phyloP scores from a whole-genome alignment of 2,113 vertebrate species.

The Hirundichthys speculiger region DNA sequence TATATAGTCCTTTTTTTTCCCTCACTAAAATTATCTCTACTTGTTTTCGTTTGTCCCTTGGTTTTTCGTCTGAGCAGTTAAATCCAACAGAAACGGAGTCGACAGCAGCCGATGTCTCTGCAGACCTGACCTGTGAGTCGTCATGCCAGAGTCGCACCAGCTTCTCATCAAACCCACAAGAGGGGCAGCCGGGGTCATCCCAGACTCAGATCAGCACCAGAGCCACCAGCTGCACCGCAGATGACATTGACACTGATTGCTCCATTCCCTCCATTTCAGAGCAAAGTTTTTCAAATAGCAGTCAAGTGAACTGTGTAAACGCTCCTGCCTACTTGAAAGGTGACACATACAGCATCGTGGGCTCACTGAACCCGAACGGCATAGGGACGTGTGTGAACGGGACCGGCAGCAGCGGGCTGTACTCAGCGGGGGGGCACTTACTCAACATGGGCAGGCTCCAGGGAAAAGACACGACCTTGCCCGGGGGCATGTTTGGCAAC shows the following conservation, averaged over 20 bases:
- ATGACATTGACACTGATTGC: conserved; percentile 69
- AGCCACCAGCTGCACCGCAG: conserved; percentile 62
- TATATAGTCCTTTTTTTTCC: too few relatives aligned
- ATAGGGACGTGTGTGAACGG: conserved; percentile 52
- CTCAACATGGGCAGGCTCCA: conserved; percentile 65
- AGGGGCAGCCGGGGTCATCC: conserved; percentile 51
- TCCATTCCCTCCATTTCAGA: conserved; percentile 65
- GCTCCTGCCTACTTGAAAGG: conserved; percentile 23
- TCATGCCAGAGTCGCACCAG: conserved; percentile 59
- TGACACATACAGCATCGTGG: conserved; percentile 75
- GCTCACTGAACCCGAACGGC: conserved; percentile 66
- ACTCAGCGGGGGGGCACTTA: conserved; percentile 48
- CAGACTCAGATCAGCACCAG: conserved; percentile 65
- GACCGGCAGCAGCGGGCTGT: conserved; percentile 33
- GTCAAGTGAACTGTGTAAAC: conserved; percentile 9
- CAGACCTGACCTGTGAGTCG: conserved; percentile 37
- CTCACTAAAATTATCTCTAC: too few relatives aligned
- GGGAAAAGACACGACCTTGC: conserved; percentile 59
- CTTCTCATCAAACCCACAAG: conserved; percentile 62
- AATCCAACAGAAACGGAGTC: conserved; percentile 23
- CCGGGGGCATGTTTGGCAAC: conserved; percentile 48
- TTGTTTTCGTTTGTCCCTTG: background rate
- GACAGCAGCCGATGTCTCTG: conserved; percentile 3
- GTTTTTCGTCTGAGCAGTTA: conserved; percentile 32
- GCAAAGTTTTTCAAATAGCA: conserved; percentile 42